A percentile compares a stretch with the other conserved stretches of the same genome.
phyloP scores from a whole-genome alignment of 1,140 invertebrate genomes.

The Drosophila cardini region DNA sequence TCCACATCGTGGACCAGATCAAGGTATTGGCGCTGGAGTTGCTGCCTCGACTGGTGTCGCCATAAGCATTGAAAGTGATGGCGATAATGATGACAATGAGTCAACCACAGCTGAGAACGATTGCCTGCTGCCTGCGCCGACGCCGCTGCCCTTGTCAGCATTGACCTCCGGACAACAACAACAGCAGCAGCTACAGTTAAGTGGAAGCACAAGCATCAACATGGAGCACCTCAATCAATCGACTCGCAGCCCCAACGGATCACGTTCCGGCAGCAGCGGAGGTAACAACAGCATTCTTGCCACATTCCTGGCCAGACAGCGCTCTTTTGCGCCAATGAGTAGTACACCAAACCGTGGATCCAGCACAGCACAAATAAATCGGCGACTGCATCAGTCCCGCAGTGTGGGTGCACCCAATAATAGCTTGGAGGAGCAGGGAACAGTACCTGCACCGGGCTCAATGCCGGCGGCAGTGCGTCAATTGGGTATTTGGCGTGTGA shows the following conservation, averaged over 20 bases:
- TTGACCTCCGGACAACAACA: slow-evolving; percentile 36
- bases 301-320: slow-evolving; percentile 58
- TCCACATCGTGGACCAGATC: slow-evolving; percentile 33
- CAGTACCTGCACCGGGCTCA: neutral
- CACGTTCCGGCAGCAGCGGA: slow-evolving; percentile 24
- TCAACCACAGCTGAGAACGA: slow-evolving; percentile 73
- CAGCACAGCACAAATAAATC: slow-evolving; percentile 52
- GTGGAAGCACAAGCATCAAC: slow-evolving; percentile 45
- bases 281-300: slow-evolving; percentile 45
- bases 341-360: slow-evolving; percentile 42
- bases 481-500: slow-evolving; percentile 69
- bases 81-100: slow-evolving; percentile 66
- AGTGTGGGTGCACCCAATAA: slow-evolving; percentile 53
- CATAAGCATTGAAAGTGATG: slow-evolving; percentile 68
- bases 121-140: slow-evolving; percentile 55
- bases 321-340: slow-evolving; percentile 60
- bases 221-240: slow-evolving; percentile 45
- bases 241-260: slow-evolving; percentile 47
- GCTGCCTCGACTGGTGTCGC: slow-evolving; percentile 35
- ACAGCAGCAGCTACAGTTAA: slow-evolving; percentile 3
- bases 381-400: slow-evolving; percentile 66
- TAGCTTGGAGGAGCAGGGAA: slow-evolving; percentile 41
- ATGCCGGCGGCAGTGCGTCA: slow-evolving; percentile 49
- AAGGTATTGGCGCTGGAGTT: too few species aligned
- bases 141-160: slow-evolving; percentile 23